Base-by-base conservation (phyloP, 2,113 vertebrate genomes). In the Poeciliopsis retropinna region DNA sequence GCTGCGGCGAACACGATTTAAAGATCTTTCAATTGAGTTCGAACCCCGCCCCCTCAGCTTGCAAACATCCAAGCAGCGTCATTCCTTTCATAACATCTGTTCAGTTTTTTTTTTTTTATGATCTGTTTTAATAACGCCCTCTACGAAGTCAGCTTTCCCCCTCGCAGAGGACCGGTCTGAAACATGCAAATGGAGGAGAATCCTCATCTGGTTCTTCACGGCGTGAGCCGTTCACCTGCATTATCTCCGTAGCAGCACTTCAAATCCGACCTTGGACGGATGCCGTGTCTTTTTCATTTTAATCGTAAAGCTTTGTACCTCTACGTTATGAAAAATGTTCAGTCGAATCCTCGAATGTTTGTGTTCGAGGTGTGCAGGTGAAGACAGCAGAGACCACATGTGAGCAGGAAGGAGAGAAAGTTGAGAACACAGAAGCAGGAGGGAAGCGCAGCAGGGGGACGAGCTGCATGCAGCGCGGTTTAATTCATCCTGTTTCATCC, bases 401-500 rank as follows among this genome's bases (percentile, higher is more conserved):
- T 51, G 61, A 82, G 11, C 79, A 70, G 67, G 74, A 61, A 0
- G 25, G 51, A 51, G 70, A 66, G 67, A 65, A 54, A 71, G 68
- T 72, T 32, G 67, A 73, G 64, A 54, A 29, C 29, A 71, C 66
- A 80, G 51, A 51, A 34, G 29, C 37, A 22, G 64, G 75, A 28
- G 47, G 47, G 67, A 64, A 32, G 60, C 14, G 60, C n/a, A 51
- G 67, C 11, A 12, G 70, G 69, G 17, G 74, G 62, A 65, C 47
- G 73, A 70, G 69, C 74, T n/a, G 31, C 54, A 64, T n/a, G 1
- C 75, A 51, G 78, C 28, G 32, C 22, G 57, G 64, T 73, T 82
- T 75, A 75, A 70, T 84, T 82, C 81, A 73, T 79, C 62, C 72
- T 47, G 61, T 60, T 64, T 72, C 70, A 31, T 41, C 60, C 25